Evolutionary conservation across 2,797 vertebrate species (phyloP).

Genomic region (Loris lydekkerianus): DNA sequence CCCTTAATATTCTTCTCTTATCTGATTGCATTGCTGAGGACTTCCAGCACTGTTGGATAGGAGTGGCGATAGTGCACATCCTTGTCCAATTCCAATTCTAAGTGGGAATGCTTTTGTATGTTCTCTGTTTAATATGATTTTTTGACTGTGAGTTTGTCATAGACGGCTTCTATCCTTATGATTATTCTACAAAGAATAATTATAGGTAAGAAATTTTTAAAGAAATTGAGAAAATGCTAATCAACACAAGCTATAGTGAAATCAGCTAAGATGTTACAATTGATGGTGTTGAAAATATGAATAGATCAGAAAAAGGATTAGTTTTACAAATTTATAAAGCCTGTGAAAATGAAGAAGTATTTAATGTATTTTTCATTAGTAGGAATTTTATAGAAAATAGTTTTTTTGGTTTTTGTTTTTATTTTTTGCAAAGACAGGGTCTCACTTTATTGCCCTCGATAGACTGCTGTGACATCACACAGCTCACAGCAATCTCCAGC

Average conservation of each 20-base stretch:
- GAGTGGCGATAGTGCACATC: too few relatives aligned
- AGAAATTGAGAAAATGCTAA: slow-evolving; percentile 22
- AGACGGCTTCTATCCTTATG: not conserved
- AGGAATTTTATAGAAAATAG: not conserved
- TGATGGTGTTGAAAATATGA: not conserved
- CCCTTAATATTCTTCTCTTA: too few relatives aligned
- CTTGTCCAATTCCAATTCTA: too few relatives aligned
- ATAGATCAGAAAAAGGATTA: not conserved
- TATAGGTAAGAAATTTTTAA: not conserved
- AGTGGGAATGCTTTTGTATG: too few relatives aligned
- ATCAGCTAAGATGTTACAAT: not conserved
- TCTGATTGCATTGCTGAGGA: too few relatives aligned
- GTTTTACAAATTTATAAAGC: not conserved
- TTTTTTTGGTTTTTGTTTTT: not conserved
- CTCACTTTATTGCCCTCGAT: too few relatives aligned
- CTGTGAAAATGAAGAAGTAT: not conserved
- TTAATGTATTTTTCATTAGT: not conserved
- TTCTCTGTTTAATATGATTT: too few relatives aligned
- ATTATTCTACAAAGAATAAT: not conserved
- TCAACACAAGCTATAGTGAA: not conserved
- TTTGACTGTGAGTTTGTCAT: too few relatives aligned
- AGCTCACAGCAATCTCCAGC: too few relatives aligned
- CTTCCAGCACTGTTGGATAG: too few relatives aligned
- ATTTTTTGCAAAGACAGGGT: too few relatives aligned
- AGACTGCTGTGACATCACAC: too few relatives aligned